Base-by-base conservation (phyloP, 1,140 invertebrate species). In the Schlechtendalia chinensis region DNA sequence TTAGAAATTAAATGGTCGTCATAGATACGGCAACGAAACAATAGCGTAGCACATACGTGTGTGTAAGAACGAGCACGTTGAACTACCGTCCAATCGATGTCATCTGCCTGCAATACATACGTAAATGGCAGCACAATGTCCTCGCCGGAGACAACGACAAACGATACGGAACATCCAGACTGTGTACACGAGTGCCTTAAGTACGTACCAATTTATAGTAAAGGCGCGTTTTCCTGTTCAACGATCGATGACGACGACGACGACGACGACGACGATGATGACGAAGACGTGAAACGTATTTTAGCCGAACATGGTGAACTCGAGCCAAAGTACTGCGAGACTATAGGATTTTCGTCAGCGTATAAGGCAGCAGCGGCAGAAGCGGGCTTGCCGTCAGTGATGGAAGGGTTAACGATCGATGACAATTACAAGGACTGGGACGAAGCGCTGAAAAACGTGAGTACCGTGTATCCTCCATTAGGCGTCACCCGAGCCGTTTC, bases 281-380 rank as follows among this genome's bases (percentile, higher is more conserved):
- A 71, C 0, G 67, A 71, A 8, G 69, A 72, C 17, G 50, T 72
- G 10, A 54, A 72, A 72, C 69, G 69, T 0, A 72, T 72, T 14
- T 29, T 72, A 2, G 17, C 12, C 0, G 69, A 72, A 54, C 24
- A 72, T 47, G 11, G 27, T 4, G 47, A 54, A 22, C 10, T 17
- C 17, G 27, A 72, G 4, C 0, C 50, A 4, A 19, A 19, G 29
- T 16, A 72, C 27, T n/a, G 69, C 10, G 47, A 54, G 1, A 11
- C 22, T 5, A 19, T 24, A 8, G 50, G 24, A 29, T 72, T 72
- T 72, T 72, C 69, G 11, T 19, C 69, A 1, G 27, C 27, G 0
- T 72, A 72, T 12, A n/a, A 29, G 1, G 47, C 47, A 10, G 47
- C 69, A 0, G 17, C 5, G 11, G 17, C 47, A 24, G 50, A 54